These are phyloP conservation scores for Brachyrhaphis roseni DNA, from an alignment of 2,797 vertebrate species.

Conservation along the genomic window DNA sequence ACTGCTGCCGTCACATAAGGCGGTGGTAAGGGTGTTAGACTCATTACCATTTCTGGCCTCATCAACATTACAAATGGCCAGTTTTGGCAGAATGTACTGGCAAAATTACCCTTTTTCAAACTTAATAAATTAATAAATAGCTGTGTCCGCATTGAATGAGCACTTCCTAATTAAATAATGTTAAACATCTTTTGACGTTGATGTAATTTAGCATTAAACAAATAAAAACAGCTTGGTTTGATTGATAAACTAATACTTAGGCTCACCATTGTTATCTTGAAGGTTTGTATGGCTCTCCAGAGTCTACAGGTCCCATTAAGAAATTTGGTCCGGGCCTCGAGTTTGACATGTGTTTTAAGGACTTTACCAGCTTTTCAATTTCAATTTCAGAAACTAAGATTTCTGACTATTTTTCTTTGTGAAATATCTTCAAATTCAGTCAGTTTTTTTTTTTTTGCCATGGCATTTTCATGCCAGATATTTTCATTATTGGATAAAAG, in stretches of 20 bases:
- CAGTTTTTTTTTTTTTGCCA: not conserved
- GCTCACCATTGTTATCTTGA: not conserved
- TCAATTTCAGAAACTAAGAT: not conserved
- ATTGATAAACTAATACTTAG: not conserved
- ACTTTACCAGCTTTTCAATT: not conserved
- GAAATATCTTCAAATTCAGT: not conserved
- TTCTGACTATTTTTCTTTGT: not conserved
- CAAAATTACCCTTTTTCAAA: not conserved
- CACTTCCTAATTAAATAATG: not conserved
- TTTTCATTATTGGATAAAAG: not conserved
- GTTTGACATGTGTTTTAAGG: not conserved
- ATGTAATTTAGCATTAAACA: not conserved
- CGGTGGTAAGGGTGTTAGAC: not conserved
- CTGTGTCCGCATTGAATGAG: not conserved
- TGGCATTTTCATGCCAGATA: not conserved
- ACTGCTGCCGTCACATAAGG: not conserved
- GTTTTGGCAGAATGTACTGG: not conserved
- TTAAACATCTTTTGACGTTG: not conserved
- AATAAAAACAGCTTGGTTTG: not conserved
- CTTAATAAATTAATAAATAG: not conserved
- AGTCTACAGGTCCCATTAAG: not conserved
- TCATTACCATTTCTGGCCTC: not conserved
- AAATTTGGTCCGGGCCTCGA: not conserved
- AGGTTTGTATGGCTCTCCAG: not conserved
- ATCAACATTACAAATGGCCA: not conserved